phyloP scores from a whole-genome alignment of 2,888 invertebrate species.

The Acleris laterana region DNA sequence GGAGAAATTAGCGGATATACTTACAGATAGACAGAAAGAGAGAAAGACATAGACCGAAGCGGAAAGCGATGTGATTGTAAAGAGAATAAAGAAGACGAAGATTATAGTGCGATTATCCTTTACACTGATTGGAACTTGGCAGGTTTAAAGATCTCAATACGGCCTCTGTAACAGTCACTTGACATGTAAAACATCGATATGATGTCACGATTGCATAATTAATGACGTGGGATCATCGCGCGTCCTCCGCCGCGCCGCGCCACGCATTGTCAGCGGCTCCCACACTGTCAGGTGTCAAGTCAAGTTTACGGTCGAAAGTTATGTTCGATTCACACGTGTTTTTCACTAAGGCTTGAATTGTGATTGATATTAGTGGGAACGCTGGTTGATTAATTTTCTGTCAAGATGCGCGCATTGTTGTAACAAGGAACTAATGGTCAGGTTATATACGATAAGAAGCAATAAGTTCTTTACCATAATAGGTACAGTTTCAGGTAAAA shows the following conservation, averaged over 20 bases:
- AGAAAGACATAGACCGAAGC: no score
- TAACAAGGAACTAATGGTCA: neutral
- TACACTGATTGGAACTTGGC: no score
- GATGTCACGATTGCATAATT: slow-evolving; percentile 35
- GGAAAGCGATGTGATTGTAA: no score
- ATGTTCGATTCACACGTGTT: slow-evolving; percentile 33
- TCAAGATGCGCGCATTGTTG: slow-evolving; percentile 1
- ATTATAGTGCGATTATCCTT: no score
- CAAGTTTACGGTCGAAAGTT: slow-evolving; percentile 57
- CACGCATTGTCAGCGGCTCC: slow-evolving; percentile 41
- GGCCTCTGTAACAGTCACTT: neutral
- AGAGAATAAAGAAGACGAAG: no score
- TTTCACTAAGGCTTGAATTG: slow-evolving; percentile 8
- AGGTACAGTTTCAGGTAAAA: no score
- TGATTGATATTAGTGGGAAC: slow-evolving; percentile 1
- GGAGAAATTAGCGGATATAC: no score
- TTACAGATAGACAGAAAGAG: no score
- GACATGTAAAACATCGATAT: slow-evolving; percentile 21
- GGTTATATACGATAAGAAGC: no score
- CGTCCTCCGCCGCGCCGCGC: slow-evolving; percentile 22
- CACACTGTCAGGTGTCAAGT: slow-evolving; percentile 56
- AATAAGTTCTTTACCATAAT: no score
- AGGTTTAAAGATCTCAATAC: no score
- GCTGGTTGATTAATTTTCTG: neutral
- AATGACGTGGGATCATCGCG: slow-evolving; percentile 31